These are phyloP conservation scores for Lutraria lutraria DNA, from an alignment of 2,888 invertebrate genomes.

Conservation along the genomic window DNA sequence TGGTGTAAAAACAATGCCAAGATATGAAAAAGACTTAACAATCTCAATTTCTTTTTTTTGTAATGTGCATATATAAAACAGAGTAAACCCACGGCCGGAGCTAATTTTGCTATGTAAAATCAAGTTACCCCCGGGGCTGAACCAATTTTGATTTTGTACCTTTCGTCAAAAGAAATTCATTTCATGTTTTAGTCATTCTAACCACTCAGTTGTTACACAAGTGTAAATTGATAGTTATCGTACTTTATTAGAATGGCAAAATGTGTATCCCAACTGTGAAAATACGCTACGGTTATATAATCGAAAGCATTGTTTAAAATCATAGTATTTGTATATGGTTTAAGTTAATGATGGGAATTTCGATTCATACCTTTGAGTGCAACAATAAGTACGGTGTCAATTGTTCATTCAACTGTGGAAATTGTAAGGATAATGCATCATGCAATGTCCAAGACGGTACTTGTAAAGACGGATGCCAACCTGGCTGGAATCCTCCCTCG, in stretches of 20 bases:
- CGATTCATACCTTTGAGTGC: background rate
- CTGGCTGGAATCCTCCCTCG: background rate
- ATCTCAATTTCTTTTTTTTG: too few species aligned
- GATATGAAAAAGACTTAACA: too few species aligned
- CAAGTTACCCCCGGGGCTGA: too few species aligned
- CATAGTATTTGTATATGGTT: background rate
- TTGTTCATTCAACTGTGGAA: conserved; percentile 14
- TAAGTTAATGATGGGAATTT: background rate
- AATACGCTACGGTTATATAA: background rate
- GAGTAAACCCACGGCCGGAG: too few species aligned
- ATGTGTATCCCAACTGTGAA: background rate
- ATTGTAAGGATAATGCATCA: background rate
- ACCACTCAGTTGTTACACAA: background rate
- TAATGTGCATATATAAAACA: too few species aligned
- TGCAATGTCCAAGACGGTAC: conserved; percentile 11
- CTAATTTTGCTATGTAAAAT: too few species aligned
- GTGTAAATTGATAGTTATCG: background rate
- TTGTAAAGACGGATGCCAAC: background rate
- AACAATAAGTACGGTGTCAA: background rate
- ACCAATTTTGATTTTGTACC: too few species aligned
- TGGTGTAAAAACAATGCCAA: too few species aligned
- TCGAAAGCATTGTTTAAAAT: background rate
- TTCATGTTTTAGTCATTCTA: too few species aligned
- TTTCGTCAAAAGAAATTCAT: too few species aligned
- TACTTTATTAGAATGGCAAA: background rate